These are phyloP conservation scores for Emydoidea blandingii DNA, from an alignment of 2,797 vertebrate species.

Conservation along the genomic window DNA sequence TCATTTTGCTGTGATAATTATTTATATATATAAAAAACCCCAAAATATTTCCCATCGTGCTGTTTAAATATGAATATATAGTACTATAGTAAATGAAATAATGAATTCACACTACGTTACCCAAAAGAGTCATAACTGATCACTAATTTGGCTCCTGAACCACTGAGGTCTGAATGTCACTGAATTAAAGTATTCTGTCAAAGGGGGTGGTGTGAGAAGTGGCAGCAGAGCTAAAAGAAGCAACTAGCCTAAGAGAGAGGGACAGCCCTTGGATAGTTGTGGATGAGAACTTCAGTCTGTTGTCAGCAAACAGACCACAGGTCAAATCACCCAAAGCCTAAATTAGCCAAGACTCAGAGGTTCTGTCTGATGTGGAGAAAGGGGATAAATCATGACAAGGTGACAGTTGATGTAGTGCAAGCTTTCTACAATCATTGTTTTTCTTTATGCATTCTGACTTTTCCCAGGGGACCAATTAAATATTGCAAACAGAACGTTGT, in stretches of 20 bases:
- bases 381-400: not conserved
- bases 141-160: too few species aligned
- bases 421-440: too few species aligned
- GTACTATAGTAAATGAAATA: too few species aligned
- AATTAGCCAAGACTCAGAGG: not conserved
- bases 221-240: not conserved
- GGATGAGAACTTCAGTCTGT: not conserved
- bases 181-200: not conserved
- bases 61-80: too few species aligned
- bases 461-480: not conserved
- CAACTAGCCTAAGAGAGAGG: not conserved
- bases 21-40: too few species aligned
- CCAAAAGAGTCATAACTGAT: too few species aligned
- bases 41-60: not conserved
- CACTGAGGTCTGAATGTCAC: not conserved
- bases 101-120: too few species aligned
- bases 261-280: not conserved
- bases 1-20: too few species aligned
- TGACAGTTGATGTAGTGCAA: too few species aligned
- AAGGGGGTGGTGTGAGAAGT: not conserved
- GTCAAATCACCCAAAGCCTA: not conserved
- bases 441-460: not conserved
- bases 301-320: not conserved
- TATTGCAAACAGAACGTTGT: not conserved
- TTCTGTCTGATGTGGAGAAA: not conserved